phyloP scores from a whole-genome alignment of 1,140 invertebrate genomes.

The Bombus pascuorum region DNA sequence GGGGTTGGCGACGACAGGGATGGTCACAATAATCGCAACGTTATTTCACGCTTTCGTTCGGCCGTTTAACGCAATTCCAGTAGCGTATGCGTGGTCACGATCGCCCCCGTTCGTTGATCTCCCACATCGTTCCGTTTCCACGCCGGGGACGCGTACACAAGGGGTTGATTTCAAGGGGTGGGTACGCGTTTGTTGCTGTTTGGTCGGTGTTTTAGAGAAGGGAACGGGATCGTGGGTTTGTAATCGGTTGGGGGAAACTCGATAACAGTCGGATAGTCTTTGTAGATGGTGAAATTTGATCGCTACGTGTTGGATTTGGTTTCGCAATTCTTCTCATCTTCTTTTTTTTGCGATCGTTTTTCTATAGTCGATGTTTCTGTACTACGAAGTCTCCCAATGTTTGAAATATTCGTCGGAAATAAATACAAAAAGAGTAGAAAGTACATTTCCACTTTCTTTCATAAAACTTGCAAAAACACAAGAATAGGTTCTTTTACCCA shows the following conservation, averaged over 20 bases:
- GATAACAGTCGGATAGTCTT: not conserved
- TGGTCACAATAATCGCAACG: conserved; percentile 49
- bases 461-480: not conserved
- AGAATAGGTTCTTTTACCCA: not conserved
- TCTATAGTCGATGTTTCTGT: not conserved
- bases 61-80: conserved; percentile 63
- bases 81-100: conserved; percentile 65
- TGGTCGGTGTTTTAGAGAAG: not conserved
- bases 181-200: not conserved
- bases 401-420: no score
- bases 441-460: not conserved
- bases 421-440: no score
- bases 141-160: not conserved
- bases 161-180: not conserved
- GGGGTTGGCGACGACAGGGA: not conserved
- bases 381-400: no score
- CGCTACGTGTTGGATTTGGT: not conserved
- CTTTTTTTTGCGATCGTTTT: not conserved
- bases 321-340: not conserved
- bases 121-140: conserved; percentile 31
- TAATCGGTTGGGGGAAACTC: not conserved
- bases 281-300: not conserved
- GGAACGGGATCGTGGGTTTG: not conserved
- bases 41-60: conserved; percentile 64
- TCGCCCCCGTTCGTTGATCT: conserved; percentile 5